Base-by-base conservation (phyloP, 2,113 vertebrate genomes). In the Dunckerocampus dactyliophorus region DNA sequence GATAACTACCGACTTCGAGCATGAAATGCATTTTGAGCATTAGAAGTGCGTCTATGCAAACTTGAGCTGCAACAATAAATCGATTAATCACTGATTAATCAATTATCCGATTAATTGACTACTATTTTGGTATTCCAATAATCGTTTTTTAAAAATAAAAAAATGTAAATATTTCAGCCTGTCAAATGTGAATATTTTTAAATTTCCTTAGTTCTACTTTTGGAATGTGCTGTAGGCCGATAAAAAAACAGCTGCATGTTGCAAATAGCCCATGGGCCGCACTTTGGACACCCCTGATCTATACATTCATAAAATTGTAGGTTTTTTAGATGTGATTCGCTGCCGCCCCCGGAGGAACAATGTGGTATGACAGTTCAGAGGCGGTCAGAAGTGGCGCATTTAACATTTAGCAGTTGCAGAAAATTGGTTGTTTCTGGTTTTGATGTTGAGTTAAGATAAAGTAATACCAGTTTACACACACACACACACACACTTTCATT, bases 401-500 rank as follows among this genome's bases (percentile, higher is more conserved):
- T 52, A 6, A 48, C 19, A 19, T 19, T 48, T 49, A 12, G 47
- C 39, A 43, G 13, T 43, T 43, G 20, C 8, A 19, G 12, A 7
- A 49, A 49, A 21, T 11, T 12, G n/a, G 12, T 49, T 20, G 12
- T 42, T 62, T 51, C 14, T 22, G 22, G 9, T 43, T 12, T 51
- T 45, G 8, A 64, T 28, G 20, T 31, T 65, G 20, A 48, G 20
- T 45, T 59, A 48, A 39, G 47, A 16, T 11, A 37, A n/a, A 17
- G 24, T n/a, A 28, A 37, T 34, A 55, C 28, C 24, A 31, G 17
- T 34, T n/a, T 34, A 24, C 51, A 15, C 21, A 3, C 24, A 17
- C 9, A 37, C 52, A 55, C 24, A 56, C 50, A 49, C 57, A 28
- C 6, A 13, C 46, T 55, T 21, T 60, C 39, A 67, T 54, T 56